Evolutionary conservation across 37 sponge, comb jelly and placozoan genomes (phyloP).

Genomic region (Chondrilla cf. caribensis): DNA sequence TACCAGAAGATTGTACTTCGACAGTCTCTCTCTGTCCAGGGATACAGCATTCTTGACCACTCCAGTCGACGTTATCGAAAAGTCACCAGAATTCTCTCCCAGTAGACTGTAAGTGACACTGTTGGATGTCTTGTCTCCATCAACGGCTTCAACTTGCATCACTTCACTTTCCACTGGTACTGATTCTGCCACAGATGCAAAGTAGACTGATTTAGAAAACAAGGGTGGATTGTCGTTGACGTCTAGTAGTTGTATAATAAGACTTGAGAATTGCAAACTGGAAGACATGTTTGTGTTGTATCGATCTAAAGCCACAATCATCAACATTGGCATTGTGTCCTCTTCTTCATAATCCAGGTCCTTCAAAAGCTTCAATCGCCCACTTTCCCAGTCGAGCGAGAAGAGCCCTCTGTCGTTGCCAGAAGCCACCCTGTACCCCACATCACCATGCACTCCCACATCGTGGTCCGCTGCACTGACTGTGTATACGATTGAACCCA

Average conservation of each 20-base stretch:
- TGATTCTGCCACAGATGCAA: constrained; percentile 23
- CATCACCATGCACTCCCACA: constrained; percentile 30
- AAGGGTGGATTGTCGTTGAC: constrained; percentile 55
- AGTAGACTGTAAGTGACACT: constrained; percentile 30
- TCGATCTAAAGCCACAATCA: constrained; percentile 35
- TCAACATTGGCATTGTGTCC: background rate
- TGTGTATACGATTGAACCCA: constrained; percentile 11
- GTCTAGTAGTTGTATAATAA: constrained; percentile 1
- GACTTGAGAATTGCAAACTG: background rate
- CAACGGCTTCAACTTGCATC: constrained; percentile 44
- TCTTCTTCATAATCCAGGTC: constrained; percentile 49
- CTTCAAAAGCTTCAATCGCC: constrained; percentile 32
- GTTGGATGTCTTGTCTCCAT: constrained; percentile 22
- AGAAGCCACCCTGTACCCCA: constrained; percentile 29
- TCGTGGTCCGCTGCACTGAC: constrained; percentile 44
- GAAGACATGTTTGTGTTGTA: background rate
- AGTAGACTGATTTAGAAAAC: constrained; percentile 41
- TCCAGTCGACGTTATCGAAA: constrained; percentile 13
- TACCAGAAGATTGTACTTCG: constrained; percentile 35
- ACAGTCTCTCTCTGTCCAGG: constrained; percentile 31
- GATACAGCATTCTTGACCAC: background rate
- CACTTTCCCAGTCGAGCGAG: constrained; percentile 41
- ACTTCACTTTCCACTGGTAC: background rate
- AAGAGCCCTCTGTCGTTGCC: constrained; percentile 58
- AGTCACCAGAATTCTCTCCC: background rate